phyloP scores from a whole-genome alignment of 2,888 invertebrate genomes.

The Drosophila planitibia region DNA sequence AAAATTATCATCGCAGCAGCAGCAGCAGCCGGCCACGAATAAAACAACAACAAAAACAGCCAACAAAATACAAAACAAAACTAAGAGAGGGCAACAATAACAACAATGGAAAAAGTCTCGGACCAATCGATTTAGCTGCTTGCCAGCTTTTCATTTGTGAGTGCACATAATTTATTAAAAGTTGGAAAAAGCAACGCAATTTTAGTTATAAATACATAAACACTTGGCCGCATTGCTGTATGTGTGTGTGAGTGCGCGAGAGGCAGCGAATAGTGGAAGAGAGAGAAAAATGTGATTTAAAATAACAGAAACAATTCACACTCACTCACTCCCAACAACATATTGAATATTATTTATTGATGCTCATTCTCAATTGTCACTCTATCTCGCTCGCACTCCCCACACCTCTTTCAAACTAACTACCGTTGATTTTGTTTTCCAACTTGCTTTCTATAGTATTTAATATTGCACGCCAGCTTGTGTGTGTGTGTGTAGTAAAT shows the following conservation, averaged over 20 bases:
- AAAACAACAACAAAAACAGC: slow-evolving; percentile 15
- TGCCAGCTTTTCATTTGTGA: slow-evolving; percentile 69
- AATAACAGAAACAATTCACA: slow-evolving; percentile 70
- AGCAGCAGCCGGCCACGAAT: slow-evolving; percentile 46
- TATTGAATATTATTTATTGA: slow-evolving; percentile 74
- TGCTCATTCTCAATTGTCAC: slow-evolving; percentile 45
- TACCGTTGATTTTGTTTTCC: slow-evolving; percentile 52
- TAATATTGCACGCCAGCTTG: slow-evolving; percentile 17
- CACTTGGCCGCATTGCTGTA: slow-evolving; percentile 50
- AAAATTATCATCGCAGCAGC: slow-evolving; percentile 51
- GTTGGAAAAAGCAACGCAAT: slow-evolving; percentile 57
- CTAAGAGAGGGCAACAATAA: slow-evolving; percentile 32
- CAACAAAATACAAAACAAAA: slow-evolving; percentile 1
- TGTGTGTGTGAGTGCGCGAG: slow-evolving; percentile 17
- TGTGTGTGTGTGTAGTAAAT: slow-evolving; percentile 23
- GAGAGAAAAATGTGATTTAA: slow-evolving; percentile 51
- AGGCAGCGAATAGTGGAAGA: slow-evolving; percentile 8
- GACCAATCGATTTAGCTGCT: slow-evolving; percentile 63
- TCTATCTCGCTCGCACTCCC: not conserved
- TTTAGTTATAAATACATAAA: slow-evolving; percentile 73
- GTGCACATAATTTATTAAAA: slow-evolving; percentile 72
- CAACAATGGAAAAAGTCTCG: slow-evolving; percentile 33
- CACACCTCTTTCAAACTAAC: slow-evolving; percentile 21
- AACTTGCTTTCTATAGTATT: slow-evolving; percentile 51
- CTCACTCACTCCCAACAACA: slow-evolving; percentile 45